Evolutionary conservation across 2,888 invertebrate genomes (phyloP).

Genomic region (Eupithecia vulgata): DNA sequence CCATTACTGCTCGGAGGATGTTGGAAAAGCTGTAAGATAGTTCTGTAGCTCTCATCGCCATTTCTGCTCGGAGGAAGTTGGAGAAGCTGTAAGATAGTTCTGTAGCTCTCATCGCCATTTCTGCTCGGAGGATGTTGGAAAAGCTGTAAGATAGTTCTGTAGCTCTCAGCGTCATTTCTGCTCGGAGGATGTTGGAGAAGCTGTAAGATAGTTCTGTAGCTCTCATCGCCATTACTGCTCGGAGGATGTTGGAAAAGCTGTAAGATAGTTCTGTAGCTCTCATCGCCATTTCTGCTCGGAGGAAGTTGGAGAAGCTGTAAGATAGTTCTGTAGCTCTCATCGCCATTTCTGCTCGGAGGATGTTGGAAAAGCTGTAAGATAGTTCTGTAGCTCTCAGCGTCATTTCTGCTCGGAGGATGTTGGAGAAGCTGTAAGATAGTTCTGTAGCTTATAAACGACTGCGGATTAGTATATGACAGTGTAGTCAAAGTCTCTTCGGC

Average conservation of each 20-base stretch:
- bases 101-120: constrained; percentile 83
- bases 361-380: constrained; percentile 85
- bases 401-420: constrained; percentile 86
- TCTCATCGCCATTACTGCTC: constrained; percentile 84
- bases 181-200: constrained; percentile 86
- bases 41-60: constrained; percentile 82
- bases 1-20: constrained; percentile 85
- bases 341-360: constrained; percentile 85
- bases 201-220: no score
- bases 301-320: constrained; percentile 86
- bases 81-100: constrained; percentile 84
- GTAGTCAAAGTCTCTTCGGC: no score
- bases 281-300: constrained; percentile 85
- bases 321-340: no score
- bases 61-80: constrained; percentile 86
- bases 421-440: constrained; percentile 80
- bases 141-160: no score
- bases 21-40: constrained; percentile 86
- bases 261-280: no score
- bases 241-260: constrained; percentile 86
- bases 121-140: constrained; percentile 86
- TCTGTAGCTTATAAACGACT: no score
- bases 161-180: constrained; percentile 83
- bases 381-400: constrained; percentile 81
- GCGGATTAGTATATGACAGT: no score